Evolutionary conservation across 2,888 invertebrate species (phyloP).

Genomic region (Glyphotaelius pellucidus): DNA sequence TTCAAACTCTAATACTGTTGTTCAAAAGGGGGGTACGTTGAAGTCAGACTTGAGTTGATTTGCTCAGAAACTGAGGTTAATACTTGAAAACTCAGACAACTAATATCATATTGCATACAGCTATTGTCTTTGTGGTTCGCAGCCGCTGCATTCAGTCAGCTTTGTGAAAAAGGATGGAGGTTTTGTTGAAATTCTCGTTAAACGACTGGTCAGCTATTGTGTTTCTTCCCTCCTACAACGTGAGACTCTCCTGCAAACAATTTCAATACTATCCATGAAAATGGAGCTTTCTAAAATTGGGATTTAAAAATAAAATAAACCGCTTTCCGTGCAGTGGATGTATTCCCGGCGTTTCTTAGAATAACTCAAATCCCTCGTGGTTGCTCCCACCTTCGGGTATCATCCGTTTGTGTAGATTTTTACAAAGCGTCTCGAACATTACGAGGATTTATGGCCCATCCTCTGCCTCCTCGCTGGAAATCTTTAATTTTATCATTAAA

Average conservation of each 20-base stretch:
- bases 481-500: slow-evolving; percentile 55
- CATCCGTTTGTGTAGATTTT: slow-evolving; percentile 43
- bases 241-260: neutral
- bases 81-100: neutral
- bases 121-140: neutral
- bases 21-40: neutral
- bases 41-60: neutral
- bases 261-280: neutral
- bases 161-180: no score
- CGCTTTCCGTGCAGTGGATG: neutral
- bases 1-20: neutral
- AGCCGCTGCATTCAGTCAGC: neutral
- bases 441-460: slow-evolving; percentile 41
- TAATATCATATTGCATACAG: neutral
- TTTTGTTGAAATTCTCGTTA: no score
- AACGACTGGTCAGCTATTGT: neutral
- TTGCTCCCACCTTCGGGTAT: slow-evolving; percentile 26
- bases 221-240: no score
- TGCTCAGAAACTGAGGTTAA: neutral
- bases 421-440: slow-evolving; percentile 49
- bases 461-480: slow-evolving; percentile 22
- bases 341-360: neutral
- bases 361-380: slow-evolving; percentile 25
- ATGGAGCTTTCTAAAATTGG: neutral
- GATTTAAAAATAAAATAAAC: neutral